Evolutionary conservation across 2,888 invertebrate species (phyloP), one percentile per base, ranked within the genome.

Genomic region (Nycteola revayana): DNA sequence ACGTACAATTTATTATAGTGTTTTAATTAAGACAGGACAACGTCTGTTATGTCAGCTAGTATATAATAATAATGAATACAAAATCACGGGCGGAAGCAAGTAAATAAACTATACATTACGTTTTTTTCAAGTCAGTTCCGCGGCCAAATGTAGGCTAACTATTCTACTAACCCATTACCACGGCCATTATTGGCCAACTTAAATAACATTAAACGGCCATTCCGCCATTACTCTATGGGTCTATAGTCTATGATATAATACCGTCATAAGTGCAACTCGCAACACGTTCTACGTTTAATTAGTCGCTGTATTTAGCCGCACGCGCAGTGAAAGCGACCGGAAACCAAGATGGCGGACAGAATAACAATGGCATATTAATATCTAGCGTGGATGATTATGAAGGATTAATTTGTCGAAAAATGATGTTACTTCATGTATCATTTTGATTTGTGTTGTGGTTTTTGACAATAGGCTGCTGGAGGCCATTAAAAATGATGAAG

Each of bases 241-340:
- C 14, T 21, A 21, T 21, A 21, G 4, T 21, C 4, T 26, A 32
- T 54, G 59, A 58, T 36, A 56, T 56, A 58, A 56, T 30, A 51
- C 1, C 25, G 31, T 32, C 48, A 48, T 45, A 48, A 38, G 40
- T 21, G 34, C 35, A 33, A 32, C 32, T 52, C 28, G 31, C 36
- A 32, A 47, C 49, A 47, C 36, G 56, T 55, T 47, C 44, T 14
- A 40, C 39, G 51, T 50, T 50, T 63, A 65, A 66, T 66, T 64
- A 55, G 45, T 35, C n/a, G 21, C 37, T 46, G 43, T 32, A 31
- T 36, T 31, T 50, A 50, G 49, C 22, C 28, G 60, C 64, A 56
- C 57, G 75, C 54, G 62, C 66, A 66, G 77, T 66, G 77, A 78
- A 78, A 78, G 77, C 72, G 66, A 60, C 49, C 74, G 73, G 70